Evolutionary conservation across 1,140 invertebrate genomes (phyloP).

Genomic region (Brachionus rubens): DNA sequence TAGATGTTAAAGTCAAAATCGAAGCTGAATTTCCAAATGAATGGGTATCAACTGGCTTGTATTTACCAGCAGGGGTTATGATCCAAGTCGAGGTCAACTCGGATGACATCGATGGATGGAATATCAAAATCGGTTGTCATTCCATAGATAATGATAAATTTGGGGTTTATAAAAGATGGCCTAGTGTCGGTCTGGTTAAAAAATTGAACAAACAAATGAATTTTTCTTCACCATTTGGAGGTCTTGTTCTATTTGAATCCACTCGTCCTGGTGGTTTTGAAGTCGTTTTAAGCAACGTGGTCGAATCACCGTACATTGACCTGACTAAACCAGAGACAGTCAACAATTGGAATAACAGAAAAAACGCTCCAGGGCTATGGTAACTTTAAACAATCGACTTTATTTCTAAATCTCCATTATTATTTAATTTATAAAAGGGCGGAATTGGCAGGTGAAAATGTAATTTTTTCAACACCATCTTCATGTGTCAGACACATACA

Average conservation of each 20-base stretch:
- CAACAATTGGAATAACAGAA: conserved; percentile 17
- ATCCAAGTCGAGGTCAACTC: background rate
- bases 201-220: background rate
- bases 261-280: background rate
- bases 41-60: conserved; percentile 22
- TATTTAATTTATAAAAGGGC: no score
- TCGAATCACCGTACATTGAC: conserved; percentile 33
- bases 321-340: conserved; percentile 21
- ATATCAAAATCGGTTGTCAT: conserved; percentile 18
- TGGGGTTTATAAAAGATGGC: background rate
- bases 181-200: background rate
- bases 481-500: conserved; percentile 46
- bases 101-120: background rate
- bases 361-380: conserved; percentile 48
- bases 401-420: no score
- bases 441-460: conserved; percentile 48
- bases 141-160: conserved; percentile 1
- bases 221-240: conserved; percentile 6
- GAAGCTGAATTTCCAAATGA: conserved; percentile 3
- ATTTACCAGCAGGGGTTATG: conserved; percentile 26
- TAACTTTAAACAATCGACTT: no score
- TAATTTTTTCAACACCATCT: conserved; percentile 49
- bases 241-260: conserved; percentile 12
- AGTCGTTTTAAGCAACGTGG: conserved; percentile 21
- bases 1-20: background rate